Evolutionary conservation across 2,113 vertebrate genomes (phyloP).

Genomic region (Lamprologus sp.): DNA sequence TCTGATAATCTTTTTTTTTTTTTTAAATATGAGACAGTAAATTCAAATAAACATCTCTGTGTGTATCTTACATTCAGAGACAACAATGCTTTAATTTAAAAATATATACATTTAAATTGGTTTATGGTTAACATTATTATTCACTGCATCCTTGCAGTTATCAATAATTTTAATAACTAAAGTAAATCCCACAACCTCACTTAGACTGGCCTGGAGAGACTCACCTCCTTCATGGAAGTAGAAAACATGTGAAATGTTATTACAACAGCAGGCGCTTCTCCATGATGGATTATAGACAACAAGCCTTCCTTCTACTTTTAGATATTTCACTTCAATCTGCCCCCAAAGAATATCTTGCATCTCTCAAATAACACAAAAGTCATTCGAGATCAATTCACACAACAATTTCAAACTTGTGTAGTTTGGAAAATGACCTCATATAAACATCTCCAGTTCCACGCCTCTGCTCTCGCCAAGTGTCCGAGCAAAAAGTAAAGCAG

Average conservation of each 20-base stretch:
- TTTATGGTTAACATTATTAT: not conserved
- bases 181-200: not conserved
- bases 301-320: not conserved
- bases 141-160: not conserved
- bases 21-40: not conserved
- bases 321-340: not conserved
- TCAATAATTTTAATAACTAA: not conserved
- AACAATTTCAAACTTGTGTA: not conserved
- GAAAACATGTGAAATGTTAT: not conserved
- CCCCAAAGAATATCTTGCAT: not conserved
- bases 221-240: not conserved
- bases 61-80: not conserved
- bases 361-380: not conserved
- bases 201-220: not conserved
- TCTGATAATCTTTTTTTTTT: not conserved
- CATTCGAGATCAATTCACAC: not conserved
- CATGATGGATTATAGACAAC: not conserved
- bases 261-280: not conserved
- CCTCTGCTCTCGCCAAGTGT: accelerated
- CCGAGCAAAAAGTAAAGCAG: not conserved
- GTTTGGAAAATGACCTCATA: not conserved
- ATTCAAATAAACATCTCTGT: not conserved
- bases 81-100: not conserved
- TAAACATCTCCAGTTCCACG: not conserved
- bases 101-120: not conserved